Percentiles rank a stretch among this genome's conserved stretches.
Conservation (phyloP, 2,797 vertebrate genomes). For the Tenualosa thibaudeaui region DNA sequence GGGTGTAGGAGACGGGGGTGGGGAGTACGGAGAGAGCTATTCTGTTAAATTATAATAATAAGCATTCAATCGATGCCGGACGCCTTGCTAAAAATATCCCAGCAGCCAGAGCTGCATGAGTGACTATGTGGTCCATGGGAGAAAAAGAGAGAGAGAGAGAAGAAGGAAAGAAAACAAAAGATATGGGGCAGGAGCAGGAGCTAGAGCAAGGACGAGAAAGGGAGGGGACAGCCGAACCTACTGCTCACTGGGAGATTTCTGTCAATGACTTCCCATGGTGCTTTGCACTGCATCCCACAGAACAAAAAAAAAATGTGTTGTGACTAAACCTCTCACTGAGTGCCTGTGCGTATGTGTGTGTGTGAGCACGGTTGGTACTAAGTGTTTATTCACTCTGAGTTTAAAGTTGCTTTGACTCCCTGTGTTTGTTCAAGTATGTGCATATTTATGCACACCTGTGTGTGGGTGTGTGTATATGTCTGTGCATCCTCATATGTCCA, state of each 20-base stretch:
- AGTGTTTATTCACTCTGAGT: neutral
- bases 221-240: neutral
- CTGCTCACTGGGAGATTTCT: constrained; percentile 22
- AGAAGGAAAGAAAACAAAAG: neutral
- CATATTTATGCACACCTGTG: too few relatives aligned
- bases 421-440: too few relatives aligned
- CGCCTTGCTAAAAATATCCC: constrained; percentile 58
- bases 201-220: neutral
- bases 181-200: too few relatives aligned
- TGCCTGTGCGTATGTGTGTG: neutral
- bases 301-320: neutral
- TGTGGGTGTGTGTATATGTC: too few relatives aligned
- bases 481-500: too few relatives aligned
- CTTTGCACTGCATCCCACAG: neutral
- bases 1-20: neutral
- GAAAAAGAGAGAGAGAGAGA: neutral
- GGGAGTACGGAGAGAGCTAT: constrained; percentile 43
- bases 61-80: constrained; percentile 59
- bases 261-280: constrained; percentile 29
- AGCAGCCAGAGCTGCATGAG: constrained; percentile 36
- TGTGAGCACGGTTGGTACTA: neutral
- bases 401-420: neutral
- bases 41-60: constrained; percentile 70
- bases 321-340: neutral
- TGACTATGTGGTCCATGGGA: constrained; percentile 24